Evolutionary conservation across 2,113 vertebrate genomes (phyloP), one percentile per base, ranked within the genome.

Genomic region (Engraulis encrasicolus): DNA sequence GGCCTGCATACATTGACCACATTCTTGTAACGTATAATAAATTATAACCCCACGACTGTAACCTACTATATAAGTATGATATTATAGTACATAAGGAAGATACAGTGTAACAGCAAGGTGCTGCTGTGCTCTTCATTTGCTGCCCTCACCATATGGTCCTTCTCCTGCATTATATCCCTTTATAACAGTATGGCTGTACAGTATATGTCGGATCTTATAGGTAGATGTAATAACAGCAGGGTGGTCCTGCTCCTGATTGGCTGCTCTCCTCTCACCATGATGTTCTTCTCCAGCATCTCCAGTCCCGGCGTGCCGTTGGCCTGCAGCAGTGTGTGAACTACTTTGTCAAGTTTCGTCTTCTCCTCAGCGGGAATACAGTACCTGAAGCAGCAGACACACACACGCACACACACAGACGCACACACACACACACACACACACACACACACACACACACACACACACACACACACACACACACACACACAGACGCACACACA

Each of bases 101-200:
- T 45, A 45, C 9, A 45, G 9, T 5, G 14, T n/a, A n/a, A 34
- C 37, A 23, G 31, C 1, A 36, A 12, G 2, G 31, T 31, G 31
- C 17, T 71, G 27, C 61, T 71, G 6, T 27, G 61, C 27, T n/a
- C 4, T 14, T 2, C 12, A 1, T 34, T 14, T 74, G 27, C 27
- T 31, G 40, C 49, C 38, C 94, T 82, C 90, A 97, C 96, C 96
- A 97, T 97, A 80, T 97, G 95, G 18, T 96, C 96, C 94, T 96
- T 97, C 92, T 97, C 96, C 93, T 97, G 95, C 97, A 97, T 96
- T n/a, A n/a, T n/a, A n/a, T n/a, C n/a, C n/a, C n/a, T n/a, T n/a
- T n/a, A n/a, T n/a, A n/a, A n/a, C n/a, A n/a, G n/a, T n/a, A n/a
- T n/a, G n/a, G n/a, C n/a, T n/a, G n/a, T n/a, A n/a, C n/a, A n/a